Base-by-base conservation (phyloP, 2,888 invertebrate genomes). In the Aphidius colemani region DNA sequence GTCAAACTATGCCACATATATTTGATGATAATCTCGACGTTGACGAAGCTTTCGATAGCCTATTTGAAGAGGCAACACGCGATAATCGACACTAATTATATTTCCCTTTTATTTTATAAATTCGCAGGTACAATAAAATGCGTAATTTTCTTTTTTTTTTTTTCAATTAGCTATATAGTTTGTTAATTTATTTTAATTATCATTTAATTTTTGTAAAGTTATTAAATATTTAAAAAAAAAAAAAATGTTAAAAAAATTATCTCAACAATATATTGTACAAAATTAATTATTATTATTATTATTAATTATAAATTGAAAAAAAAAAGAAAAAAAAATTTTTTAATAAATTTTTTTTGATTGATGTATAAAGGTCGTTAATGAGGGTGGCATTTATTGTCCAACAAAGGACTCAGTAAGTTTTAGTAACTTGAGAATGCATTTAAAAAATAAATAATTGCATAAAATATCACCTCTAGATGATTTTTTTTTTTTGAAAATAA, bases 1-100 rank as follows among this genome's bases (percentile, higher is more conserved):
- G 92, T 82, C 88, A 89, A 76, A 93, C 93, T 46, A 87, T 92
- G 87, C 91, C 91, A 7, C 69, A 71, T 63, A 85, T 89, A 77
- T 68, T 65, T 58, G 92, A 91, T 83, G 92, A 92, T 82, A 75
- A 67, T 7, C 90, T 91, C 84, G 92, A 94, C 84, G 91, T 94
- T 67, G 95, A 95, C 81, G 90, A 90, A 85, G 93, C 93, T 72
- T 95, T 95, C 85, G 94, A 95, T 82, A 90, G 91, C 83, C 87
- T 95, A 75, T 92, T 94, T 86, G 83, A 82, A 69, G 83, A 84
- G 71, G 78, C 83, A 43, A 82, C 80, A 18, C 70, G 72, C 40
- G 76, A 76, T 67, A 73, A 74, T 61, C 74, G 74, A 45, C 72
- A 66, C 66, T 77, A 69, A 55, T 40, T 9, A 41, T 53, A 40